phyloP scores from a whole-genome alignment of 1,140 invertebrate species.

The Hydropsyche tenuis region DNA sequence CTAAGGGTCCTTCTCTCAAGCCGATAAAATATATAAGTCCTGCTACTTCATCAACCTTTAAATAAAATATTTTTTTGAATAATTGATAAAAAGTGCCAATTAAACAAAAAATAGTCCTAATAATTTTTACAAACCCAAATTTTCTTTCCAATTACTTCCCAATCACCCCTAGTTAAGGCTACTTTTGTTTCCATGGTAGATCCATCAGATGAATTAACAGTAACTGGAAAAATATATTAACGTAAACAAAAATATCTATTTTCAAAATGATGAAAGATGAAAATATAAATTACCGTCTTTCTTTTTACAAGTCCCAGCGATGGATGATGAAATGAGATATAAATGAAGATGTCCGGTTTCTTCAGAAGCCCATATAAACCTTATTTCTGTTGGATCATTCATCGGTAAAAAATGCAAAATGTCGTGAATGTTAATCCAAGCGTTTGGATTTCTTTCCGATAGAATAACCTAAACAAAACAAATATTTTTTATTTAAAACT shows the following conservation, averaged over 20 bases:
- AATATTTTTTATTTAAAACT: not conserved
- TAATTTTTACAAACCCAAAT: conserved; percentile 67
- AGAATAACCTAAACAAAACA: conserved; percentile 54
- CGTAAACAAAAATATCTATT: not conserved
- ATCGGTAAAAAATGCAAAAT: conserved; percentile 82
- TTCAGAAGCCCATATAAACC: conserved; percentile 93
- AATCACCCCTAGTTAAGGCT: conserved; percentile 79
- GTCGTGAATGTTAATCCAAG: conserved; percentile 94
- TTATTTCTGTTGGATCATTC: conserved; percentile 62
- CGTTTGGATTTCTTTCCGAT: conserved; percentile 59
- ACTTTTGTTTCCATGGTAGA: conserved; percentile 71
- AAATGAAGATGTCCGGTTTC: conserved; percentile 91
- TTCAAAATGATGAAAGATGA: not conserved
- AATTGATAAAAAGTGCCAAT: not conserved
- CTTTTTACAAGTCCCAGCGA: conserved; percentile 58
- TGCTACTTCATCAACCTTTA: conserved; percentile 68
- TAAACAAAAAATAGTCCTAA: not conserved
- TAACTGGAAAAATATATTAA: conserved; percentile 51
- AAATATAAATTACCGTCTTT: conserved; percentile 22
- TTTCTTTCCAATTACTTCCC: conserved; percentile 80
- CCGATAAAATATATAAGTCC: conserved; percentile 84
- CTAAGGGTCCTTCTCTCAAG: conserved; percentile 78
- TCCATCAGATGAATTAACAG: conserved; percentile 52
- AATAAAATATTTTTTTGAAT: conserved; percentile 1
- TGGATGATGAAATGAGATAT: conserved; percentile 69